Percentiles rank a stretch among this genome's conserved stretches.
Evolutionary conservation across 2,888 invertebrate genomes (phyloP).

Genomic region (Heliconius cydno): DNA sequence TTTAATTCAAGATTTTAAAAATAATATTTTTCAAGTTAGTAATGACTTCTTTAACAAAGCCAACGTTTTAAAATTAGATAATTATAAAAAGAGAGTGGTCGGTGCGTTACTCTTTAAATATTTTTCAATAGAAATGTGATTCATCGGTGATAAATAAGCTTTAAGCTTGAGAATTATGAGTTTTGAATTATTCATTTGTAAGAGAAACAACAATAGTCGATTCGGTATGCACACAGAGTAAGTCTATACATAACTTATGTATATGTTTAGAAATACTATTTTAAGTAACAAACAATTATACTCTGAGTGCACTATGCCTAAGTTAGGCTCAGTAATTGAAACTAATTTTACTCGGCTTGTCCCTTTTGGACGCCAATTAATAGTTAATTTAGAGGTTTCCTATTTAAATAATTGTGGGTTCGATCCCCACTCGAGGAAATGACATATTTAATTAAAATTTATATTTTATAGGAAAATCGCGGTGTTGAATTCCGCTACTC

Average conservation of each 20-base stretch:
- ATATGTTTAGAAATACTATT: slow-evolving; percentile 54
- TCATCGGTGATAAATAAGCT: slow-evolving; percentile 58
- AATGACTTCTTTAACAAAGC: slow-evolving; percentile 7
- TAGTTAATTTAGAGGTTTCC: background rate
- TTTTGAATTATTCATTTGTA: slow-evolving; percentile 67
- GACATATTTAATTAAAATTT: too few relatives aligned
- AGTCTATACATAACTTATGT: slow-evolving; percentile 50
- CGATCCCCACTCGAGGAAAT: too few relatives aligned
- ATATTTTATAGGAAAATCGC: too few relatives aligned
- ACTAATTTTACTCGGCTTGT: slow-evolving; percentile 22
- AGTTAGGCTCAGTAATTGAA: slow-evolving; percentile 32
- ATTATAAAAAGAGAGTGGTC: slow-evolving; percentile 32
- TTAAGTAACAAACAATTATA: slow-evolving; percentile 46
- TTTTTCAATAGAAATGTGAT: slow-evolving; percentile 51
- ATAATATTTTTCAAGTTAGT: background rate
- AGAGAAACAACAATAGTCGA: slow-evolving; percentile 60
- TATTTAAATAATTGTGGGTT: background rate
- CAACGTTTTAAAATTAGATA: slow-evolving; percentile 1
- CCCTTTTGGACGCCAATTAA: background rate
- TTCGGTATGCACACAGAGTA: slow-evolving; percentile 56
- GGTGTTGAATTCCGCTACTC: too few relatives aligned
- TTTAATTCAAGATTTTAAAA: background rate
- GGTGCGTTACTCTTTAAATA: slow-evolving; percentile 35
- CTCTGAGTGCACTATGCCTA: slow-evolving; percentile 21
- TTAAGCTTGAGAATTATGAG: slow-evolving; percentile 63